Evolutionary conservation across 2,888 invertebrate genomes (phyloP).

Genomic region (Euplagia quadripunctaria): DNA sequence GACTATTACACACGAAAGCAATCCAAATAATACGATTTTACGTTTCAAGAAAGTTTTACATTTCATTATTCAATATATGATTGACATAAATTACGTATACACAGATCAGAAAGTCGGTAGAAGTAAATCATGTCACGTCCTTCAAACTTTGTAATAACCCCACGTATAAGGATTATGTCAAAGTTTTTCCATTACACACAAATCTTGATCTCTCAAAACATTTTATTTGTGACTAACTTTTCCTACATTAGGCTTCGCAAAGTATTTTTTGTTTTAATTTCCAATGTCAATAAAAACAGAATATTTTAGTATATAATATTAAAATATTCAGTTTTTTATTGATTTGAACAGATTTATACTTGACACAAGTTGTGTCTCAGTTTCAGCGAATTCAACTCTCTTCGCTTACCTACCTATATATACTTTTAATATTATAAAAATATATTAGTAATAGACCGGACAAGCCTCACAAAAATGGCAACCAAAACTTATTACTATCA

Average conservation of each 20-base stretch:
- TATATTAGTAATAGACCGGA: no score
- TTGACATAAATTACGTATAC: not conserved
- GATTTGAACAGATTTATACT: not conserved
- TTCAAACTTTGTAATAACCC: constrained; percentile 43
- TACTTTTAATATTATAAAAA: no score
- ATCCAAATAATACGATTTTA: not conserved
- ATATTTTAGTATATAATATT: not conserved
- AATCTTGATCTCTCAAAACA: constrained; percentile 21
- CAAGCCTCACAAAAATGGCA: no score
- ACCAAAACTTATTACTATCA: no score
- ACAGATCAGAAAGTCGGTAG: not conserved
- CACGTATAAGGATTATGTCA: constrained; percentile 26
- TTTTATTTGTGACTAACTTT: constrained; percentile 27
- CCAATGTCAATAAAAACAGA: not conserved
- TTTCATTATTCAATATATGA: not conserved
- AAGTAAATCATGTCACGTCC: not conserved
- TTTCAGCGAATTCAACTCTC: no score
- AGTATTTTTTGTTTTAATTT: constrained; percentile 24
- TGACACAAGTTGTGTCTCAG: no score
- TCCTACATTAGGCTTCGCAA: constrained; percentile 15
- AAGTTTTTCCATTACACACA: constrained; percentile 33
- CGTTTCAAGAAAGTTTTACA: not conserved
- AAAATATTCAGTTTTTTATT: not conserved
- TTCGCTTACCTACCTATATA: no score
- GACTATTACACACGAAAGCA: not conserved